Conservation (phyloP, 2,797 vertebrate species). For the Vespertilio murinus region DNA sequence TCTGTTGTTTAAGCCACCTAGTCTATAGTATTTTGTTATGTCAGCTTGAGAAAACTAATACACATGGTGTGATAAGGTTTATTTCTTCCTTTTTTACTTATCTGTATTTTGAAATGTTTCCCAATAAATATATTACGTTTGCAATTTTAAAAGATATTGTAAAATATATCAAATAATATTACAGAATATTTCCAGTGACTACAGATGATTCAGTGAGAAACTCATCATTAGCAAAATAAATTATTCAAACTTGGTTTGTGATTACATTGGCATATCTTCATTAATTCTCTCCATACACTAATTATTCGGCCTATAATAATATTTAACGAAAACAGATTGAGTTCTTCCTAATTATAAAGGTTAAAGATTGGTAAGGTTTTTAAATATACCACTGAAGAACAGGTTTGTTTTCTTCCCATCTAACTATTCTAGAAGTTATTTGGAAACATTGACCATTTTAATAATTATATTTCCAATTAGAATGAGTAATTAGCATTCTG, state of each 20-base stretch:
- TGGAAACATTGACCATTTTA: constrained; percentile 18
- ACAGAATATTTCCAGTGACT: neutral
- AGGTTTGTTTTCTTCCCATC: constrained; percentile 20
- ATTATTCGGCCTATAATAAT: constrained; percentile 24
- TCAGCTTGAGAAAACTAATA: neutral
- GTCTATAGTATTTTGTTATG: neutral
- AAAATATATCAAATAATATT: constrained; percentile 8
- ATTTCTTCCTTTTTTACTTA: neutral
- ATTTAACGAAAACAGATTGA: constrained; percentile 49
- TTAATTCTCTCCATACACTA: constrained; percentile 8
- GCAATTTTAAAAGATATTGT: neutral
- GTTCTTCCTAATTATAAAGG: constrained; percentile 16
- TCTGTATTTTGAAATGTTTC: constrained; percentile 5
- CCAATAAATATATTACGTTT: neutral
- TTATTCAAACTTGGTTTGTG: neutral
- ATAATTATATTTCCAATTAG: constrained; percentile 41
- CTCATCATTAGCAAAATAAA: constrained; percentile 6
- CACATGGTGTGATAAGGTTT: neutral
- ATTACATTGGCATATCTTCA: constrained; percentile 14
- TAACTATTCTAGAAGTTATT: constrained; percentile 44
- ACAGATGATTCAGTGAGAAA: constrained; percentile 36
- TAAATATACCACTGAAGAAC: neutral
- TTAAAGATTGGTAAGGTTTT: constrained; percentile 42
- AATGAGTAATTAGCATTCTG: constrained; percentile 46
- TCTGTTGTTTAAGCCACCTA: neutral